These are phyloP conservation scores for Ptyas mucosa DNA, from an alignment of 2,113 vertebrate species.

Conservation along the genomic window DNA sequence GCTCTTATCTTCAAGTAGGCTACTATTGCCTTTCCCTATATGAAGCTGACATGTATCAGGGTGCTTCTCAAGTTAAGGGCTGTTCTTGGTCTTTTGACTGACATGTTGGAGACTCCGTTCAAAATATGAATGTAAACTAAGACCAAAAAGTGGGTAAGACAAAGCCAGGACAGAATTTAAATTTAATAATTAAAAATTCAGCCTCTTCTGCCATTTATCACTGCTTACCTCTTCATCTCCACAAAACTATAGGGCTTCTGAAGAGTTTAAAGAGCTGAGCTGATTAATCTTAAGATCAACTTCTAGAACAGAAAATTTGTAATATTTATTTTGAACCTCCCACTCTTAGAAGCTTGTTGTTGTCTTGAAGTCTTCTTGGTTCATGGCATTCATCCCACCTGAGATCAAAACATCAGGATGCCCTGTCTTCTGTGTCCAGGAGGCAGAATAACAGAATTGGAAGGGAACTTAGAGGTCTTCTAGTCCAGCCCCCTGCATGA, in stretches of 20 bases:
- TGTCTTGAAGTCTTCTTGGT: neutral
- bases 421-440: neutral
- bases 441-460: neutral
- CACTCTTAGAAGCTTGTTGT: neutral
- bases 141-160: neutral
- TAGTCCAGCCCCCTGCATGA: neutral
- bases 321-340: neutral
- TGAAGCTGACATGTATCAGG: neutral
- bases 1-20: neutral
- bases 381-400: neutral
- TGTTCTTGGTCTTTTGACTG: neutral
- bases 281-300: neutral
- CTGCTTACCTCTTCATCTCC: neutral
- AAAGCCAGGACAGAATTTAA: neutral
- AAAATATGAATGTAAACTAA: neutral
- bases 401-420: neutral
- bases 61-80: neutral
- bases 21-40: neutral
- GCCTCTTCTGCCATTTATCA: neutral
- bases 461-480: neutral
- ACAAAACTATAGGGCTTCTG: neutral
- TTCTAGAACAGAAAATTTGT: neutral
- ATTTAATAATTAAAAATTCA: neutral
- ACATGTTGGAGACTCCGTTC: neutral
- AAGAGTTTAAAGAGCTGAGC: neutral